Evolutionary conservation across 2,113 vertebrate genomes (phyloP), one percentile per base, ranked within the genome.

Genomic region (Phocoena sinus): DNA sequence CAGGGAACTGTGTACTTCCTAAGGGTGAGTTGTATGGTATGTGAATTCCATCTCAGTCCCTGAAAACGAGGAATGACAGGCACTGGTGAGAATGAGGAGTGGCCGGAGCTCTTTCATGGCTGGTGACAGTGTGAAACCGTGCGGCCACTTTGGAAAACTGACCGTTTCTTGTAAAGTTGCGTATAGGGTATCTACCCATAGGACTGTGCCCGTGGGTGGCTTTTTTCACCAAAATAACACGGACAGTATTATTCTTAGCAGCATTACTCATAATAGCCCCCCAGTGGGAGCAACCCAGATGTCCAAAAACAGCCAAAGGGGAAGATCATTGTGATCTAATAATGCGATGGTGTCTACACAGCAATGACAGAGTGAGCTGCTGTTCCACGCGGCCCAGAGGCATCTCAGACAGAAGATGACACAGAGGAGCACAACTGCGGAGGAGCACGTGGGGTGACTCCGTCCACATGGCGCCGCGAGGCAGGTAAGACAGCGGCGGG

Each of bases 381-480:
- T 62, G 56, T 68, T 56, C 31, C 11, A 3, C 1, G 4, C 0
- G 10, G 44, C 67, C 38, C 6, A 0, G 11, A 74, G 68, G 63
- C 41, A 38, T 6, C 70, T 76, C 60, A 53, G 70, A 58, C 23
- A 50, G 5, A 50, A n/a, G 11, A 44, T 26, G 56, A 70, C 65
- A 44, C 67, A 23, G 56, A 14, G 13, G 33, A 53, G 26, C 4
- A 3, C 13, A 2, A 5, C 50, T 3, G 5, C 20, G 25, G 53
- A 63, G 9, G 41, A 41, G 26, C 6, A 2, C 13, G 1, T 1
- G 1, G 23, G 0, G 28, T n/a, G 26, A 41, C 11, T 76, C 11
- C 47, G 9, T 44, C 44, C 23, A 7, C 3, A 3, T 12, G 44
- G 3, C 28, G n/a, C 82, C 47, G 28, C 53, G 0, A 3, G 21